Base-by-base conservation (phyloP, 2,113 vertebrate species). In the Pimephales promelas region DNA sequence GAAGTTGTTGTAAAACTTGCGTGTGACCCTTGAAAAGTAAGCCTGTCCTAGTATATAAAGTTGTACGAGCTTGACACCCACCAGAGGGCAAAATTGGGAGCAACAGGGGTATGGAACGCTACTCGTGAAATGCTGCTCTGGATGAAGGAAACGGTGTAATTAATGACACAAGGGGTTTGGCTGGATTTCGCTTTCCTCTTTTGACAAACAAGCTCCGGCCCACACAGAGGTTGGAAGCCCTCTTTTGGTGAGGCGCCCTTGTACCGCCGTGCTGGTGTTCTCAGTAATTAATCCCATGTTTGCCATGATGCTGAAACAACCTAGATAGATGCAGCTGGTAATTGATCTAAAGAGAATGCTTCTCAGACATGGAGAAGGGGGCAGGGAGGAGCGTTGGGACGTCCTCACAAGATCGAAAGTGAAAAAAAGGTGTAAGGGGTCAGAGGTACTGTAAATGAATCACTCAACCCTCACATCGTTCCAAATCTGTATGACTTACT, bases 91-190 rank as follows among this genome's bases (percentile, higher is more conserved):
- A 77, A 84, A 87, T 49, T 82, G 78, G 82, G 87, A 90, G 85
- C 86, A 73, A 84, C 56, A 10, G 77, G 81, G 70, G 24, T 47
- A 10, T 7, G 49, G 70, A 79, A 73, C 14, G 24, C 59, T 79
- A 79, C 59, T 79, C 78, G 66, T 34, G 61, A 54, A 74, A 66
- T 84, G 75, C 77, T 61, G 57, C 34, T 85, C 81, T 83, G 82
- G 49, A 86, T 34, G 18, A 72, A 85, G 85, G 86, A 88, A 85
- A 89, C 84, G 83, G 79, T 79, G 77, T 90, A 88, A 93, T 93
- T 93, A 92, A 86, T 54, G 90, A 84, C 76, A 86, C 87, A 66
- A 45, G 16, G 20, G 88, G 73, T 85, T 68, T 83, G 45, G 72
- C 87, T 76, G 59, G 64, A 73, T 86, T 86, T 80, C 61, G 47